Base-by-base conservation (phyloP, 2,113 vertebrate genomes). In the Podiceps cristatus region DNA sequence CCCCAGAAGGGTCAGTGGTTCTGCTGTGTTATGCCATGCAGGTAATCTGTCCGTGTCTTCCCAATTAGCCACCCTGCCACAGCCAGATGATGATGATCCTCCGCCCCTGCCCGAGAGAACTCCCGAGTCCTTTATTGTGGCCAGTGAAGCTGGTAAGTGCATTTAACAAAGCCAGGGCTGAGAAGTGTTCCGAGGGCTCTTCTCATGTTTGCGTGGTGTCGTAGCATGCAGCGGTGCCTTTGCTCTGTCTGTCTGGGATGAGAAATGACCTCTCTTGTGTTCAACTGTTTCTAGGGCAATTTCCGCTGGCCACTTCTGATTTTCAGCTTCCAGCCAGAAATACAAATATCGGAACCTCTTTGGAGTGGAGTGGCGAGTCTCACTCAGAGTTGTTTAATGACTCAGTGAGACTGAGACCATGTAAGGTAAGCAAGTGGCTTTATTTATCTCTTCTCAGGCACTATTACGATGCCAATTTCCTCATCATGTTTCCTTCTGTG, bases 101-200 rank as follows among this genome's bases (percentile, higher is more conserved):
- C 99, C 99, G 3, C 99, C 99, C 31, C 96, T 99, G 82, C 99
- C 99, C 11, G 96, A 99, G 95, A 97, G 99, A 96, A 99, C 99
- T 3, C 99, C 99, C 0, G 99, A 99, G 79, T 99, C 99, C 55
- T 99, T 98, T 35, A 97, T 99, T 5, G 96, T 99, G 95, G 97
- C 98, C 37, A 73, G 67, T 16, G 98, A 98, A 40, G 5, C 81
- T 33, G 99, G 99, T 99, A 94, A 95, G 98, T 91, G 85, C 33
- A 22, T 47, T 10, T 85, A 18, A 3, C 20, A 19, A 29, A 3
- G 31, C 44, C 33, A 24, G 19, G 20, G n/a, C 75, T 58, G 35
- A 60, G 59, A 16, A 29, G 40, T 13, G 19, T 42, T 82, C 35
- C 3, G 42, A 29, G 76, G 67, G 77, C 81, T 50, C 66, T 13